A percentile compares a stretch with the other conserved stretches of the same genome.
These are phyloP conservation scores for Siniperca scherzeri DNA, from an alignment of 2,797 vertebrate species.

Conservation along the genomic window DNA sequence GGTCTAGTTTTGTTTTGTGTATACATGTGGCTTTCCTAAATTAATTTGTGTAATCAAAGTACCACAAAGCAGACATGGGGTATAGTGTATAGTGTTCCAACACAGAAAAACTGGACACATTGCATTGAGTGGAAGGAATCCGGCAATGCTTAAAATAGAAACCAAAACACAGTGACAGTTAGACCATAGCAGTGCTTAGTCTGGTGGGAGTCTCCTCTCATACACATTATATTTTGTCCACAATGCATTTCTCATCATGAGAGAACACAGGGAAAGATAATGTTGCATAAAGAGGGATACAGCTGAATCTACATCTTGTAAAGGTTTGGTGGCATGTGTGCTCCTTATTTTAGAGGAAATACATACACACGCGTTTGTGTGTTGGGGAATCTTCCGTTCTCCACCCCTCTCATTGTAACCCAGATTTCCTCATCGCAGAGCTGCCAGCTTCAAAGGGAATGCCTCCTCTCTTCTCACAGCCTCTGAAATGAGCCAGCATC, in stretches of 20 bases:
- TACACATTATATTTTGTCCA: background rate
- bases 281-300: slow-evolving; percentile 2
- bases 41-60: background rate
- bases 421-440: slow-evolving; percentile 62
- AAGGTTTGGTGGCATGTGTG: background rate
- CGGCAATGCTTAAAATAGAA: background rate
- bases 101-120: background rate
- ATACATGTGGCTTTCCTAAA: background rate
- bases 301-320: slow-evolving; percentile 4
- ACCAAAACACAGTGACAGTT: slow-evolving; percentile 3
- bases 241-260: slow-evolving; percentile 1
- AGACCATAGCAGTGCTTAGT: background rate
- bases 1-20: background rate
- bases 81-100: background rate
- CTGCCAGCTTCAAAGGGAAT: slow-evolving; percentile 75
- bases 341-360: slow-evolving; percentile 23
- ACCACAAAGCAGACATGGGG: background rate
- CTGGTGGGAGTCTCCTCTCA: background rate
- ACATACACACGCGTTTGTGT: background rate
- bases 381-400: slow-evolving; percentile 36
- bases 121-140: background rate
- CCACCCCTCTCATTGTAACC: slow-evolving; percentile 56
- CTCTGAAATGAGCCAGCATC: slow-evolving; percentile 44
- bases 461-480: slow-evolving; percentile 56
- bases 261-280: background rate